These are phyloP conservation scores for Oophaga pumilio DNA, from an alignment of 2,113 vertebrate genomes.

Conservation along the genomic window DNA sequence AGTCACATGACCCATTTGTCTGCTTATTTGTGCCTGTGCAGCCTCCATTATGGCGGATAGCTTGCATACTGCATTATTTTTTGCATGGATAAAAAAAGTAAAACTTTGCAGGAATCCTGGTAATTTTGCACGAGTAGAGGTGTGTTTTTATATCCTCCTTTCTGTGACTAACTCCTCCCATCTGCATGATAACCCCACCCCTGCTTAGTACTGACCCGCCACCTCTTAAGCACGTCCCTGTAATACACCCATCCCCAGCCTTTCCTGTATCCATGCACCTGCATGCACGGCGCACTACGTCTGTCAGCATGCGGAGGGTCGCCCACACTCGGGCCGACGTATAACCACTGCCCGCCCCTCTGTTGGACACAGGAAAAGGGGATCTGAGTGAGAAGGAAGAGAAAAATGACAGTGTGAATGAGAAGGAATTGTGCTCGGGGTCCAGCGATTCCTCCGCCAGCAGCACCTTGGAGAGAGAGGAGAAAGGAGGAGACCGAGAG, in stretches of 20 bases:
- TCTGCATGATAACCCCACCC: not conserved
- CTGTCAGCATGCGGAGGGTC: not conserved
- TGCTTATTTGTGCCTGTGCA: no score
- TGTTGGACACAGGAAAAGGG: slow-evolving; percentile 42
- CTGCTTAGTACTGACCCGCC: no score
- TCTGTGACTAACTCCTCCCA: not conserved
- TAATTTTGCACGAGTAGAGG: no score
- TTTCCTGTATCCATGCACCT: not conserved
- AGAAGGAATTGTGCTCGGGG: slow-evolving; percentile 49
- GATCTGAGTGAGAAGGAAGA: slow-evolving; percentile 58
- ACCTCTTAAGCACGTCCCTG: not conserved
- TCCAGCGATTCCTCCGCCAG: slow-evolving; percentile 51
- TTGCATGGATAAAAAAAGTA: not conserved
- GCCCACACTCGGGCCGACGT: not conserved
- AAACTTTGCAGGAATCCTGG: not conserved
- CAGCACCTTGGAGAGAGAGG: slow-evolving; percentile 59
- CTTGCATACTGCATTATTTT: not conserved
- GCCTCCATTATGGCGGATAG: not conserved
- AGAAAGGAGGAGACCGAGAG: slow-evolving; percentile 57
- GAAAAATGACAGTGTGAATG: slow-evolving; percentile 51
- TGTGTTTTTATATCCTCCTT: no score
- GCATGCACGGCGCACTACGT: not conserved
- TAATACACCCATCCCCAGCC: not conserved
- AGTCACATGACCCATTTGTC: no score
- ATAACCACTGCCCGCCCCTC: slow-evolving; percentile 3